These are phyloP conservation scores for Euura saliciscinereae DNA, from an alignment of 1,140 invertebrate species.

Conservation along the genomic window DNA sequence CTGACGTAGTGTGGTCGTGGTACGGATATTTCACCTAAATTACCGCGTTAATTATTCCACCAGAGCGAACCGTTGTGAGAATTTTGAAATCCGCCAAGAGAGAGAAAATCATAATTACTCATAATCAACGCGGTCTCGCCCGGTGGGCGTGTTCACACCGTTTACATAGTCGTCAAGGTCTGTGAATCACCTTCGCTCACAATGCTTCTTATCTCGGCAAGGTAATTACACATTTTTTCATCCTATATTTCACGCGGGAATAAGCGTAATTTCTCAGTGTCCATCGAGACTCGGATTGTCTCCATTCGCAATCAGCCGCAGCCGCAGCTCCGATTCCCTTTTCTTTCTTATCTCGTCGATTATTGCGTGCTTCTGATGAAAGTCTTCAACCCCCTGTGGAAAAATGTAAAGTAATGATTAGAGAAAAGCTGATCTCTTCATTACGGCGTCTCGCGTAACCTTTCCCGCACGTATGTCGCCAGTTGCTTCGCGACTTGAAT, in stretches of 20 bases:
- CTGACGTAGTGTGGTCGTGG: neutral
- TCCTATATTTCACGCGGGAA: no score
- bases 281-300: neutral
- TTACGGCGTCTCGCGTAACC: neutral
- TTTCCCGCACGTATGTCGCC: neutral
- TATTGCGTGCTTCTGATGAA: neutral
- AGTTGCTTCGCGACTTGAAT: neutral
- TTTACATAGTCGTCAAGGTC: no score
- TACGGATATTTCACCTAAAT: neutral
- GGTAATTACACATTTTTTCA: no score
- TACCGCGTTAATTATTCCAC: slow-evolving; percentile 2
- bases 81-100: no score
- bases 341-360: neutral
- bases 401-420: neutral
- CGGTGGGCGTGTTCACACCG: no score
- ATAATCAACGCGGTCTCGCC: no score
- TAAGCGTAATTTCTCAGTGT: neutral
- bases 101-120: no score
- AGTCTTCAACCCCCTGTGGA: neutral
- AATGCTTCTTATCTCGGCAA: no score
- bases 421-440: neutral
- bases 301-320: neutral
- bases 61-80: no score
- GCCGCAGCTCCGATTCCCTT: neutral
- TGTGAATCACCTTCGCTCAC: no score